Evolutionary conservation across 2,797 vertebrate species (phyloP).

Genomic region (Enteromius trimaculatus): DNA sequence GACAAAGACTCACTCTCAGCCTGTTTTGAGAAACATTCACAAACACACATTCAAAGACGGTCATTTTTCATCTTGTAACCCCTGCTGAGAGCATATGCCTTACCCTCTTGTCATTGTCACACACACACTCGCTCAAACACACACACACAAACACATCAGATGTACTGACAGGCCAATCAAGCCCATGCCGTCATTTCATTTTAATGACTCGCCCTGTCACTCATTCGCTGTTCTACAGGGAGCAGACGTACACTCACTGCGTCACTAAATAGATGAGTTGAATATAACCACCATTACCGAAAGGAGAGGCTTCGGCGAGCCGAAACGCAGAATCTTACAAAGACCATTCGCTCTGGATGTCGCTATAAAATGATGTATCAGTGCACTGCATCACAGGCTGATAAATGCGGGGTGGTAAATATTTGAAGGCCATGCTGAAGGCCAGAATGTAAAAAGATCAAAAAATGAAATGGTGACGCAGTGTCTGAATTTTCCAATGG

Average conservation of each 20-base stretch:
- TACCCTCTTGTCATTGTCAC: conserved; percentile 33
- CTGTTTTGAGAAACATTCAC: conserved; percentile 22
- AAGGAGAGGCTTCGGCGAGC: not conserved
- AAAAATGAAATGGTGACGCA: not conserved
- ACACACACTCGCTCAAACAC: conserved; percentile 31
- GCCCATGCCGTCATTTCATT: conserved; percentile 70
- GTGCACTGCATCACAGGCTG: not conserved
- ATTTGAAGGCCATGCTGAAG: conserved; percentile 5
- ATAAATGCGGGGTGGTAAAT: conserved; percentile 3
- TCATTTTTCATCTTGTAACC: conserved; percentile 73
- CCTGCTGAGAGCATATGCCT: conserved; percentile 74
- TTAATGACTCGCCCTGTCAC: conserved; percentile 72
- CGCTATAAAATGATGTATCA: not conserved
- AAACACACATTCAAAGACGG: conserved; percentile 49
- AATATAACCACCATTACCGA: conserved; percentile 37
- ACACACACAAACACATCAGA: conserved; percentile 55
- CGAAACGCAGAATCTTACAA: conserved; percentile 14
- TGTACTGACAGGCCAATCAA: conserved; percentile 74
- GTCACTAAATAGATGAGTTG: conserved; percentile 44
- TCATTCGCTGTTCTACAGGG: conserved; percentile 54
- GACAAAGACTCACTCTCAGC: conserved; percentile 12
- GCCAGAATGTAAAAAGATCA: not conserved
- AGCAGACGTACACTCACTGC: conserved; percentile 26
- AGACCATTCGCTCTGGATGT: not conserved
- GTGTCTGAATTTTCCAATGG: not conserved